Evolutionary conservation across 2,797 vertebrate genomes (phyloP).

Genomic region (Eulemur coronatus): DNA sequence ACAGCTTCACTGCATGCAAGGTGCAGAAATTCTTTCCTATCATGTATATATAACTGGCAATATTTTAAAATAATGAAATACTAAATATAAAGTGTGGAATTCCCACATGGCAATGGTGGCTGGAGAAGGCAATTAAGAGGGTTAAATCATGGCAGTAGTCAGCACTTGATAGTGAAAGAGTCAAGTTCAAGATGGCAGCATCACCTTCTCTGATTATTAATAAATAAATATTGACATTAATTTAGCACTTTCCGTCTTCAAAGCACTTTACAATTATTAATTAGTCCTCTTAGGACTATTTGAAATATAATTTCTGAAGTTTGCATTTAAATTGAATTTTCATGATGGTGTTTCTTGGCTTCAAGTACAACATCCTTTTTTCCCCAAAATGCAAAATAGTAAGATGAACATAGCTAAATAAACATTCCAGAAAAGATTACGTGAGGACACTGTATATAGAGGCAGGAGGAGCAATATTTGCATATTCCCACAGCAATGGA

Average conservation of each 20-base stretch:
- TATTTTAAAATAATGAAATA: conserved; percentile 45
- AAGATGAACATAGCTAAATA: neutral
- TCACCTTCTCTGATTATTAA: conserved; percentile 73
- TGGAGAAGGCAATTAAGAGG: conserved; percentile 41
- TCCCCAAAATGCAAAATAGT: neutral
- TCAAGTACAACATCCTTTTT: conserved; percentile 23
- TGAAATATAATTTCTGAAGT: conserved; percentile 73
- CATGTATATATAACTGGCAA: neutral
- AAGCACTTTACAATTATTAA: conserved; percentile 80
- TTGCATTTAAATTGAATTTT: conserved; percentile 71
- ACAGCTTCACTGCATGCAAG: neutral
- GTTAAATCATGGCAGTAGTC: conserved; percentile 23
- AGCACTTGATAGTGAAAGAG: conserved; percentile 61
- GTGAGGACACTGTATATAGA: neutral
- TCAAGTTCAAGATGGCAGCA: conserved; percentile 72
- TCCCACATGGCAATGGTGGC: conserved; percentile 20
- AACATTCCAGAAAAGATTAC: neutral
- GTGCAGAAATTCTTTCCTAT: neutral
- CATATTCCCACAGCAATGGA: neutral
- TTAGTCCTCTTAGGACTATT: conserved; percentile 77
- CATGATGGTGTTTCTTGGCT: conserved; percentile 29
- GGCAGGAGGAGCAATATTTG: neutral
- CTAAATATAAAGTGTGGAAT: conserved; percentile 17
- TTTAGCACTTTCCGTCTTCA: conserved; percentile 78
- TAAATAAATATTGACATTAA: conserved; percentile 82